A percentile compares a stretch with the other conserved stretches of the same genome.
These are phyloP conservation scores for Pocillopora damicornis DNA, from an alignment of 64 coral and sea anemone species.

Conservation along the genomic window DNA sequence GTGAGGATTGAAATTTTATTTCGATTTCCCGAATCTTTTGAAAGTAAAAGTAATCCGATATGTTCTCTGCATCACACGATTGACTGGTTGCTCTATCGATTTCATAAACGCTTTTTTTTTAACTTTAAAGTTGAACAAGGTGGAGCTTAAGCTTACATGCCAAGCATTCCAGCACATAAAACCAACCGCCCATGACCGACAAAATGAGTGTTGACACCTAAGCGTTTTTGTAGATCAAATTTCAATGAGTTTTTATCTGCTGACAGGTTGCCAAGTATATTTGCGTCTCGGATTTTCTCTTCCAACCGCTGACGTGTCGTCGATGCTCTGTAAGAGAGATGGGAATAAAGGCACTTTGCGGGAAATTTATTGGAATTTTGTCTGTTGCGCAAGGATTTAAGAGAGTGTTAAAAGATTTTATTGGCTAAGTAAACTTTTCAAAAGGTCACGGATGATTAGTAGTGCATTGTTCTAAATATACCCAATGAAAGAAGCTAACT, in stretches of 20 bases:
- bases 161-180: conserved; percentile 21
- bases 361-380: neutral
- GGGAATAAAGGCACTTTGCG: neutral
- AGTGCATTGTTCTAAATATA: neutral
- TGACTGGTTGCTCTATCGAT: neutral
- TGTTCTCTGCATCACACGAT: neutral
- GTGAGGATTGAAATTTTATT: conserved; percentile 27
- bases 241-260: conserved; percentile 22
- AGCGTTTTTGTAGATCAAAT: conserved; percentile 21
- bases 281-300: neutral
- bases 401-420: neutral
- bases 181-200: conserved; percentile 16
- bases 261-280: conserved; percentile 11
- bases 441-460: conserved; percentile 14
- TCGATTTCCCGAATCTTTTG: neutral
- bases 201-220: conserved; percentile 28
- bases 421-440: conserved; percentile 4
- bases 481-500: conserved; percentile 2
- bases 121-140: neutral
- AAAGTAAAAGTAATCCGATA: neutral
- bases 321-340: neutral
- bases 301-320: neutral
- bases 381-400: conserved; percentile 17
- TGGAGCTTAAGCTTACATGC: neutral
- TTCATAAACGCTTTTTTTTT: neutral